These are phyloP conservation scores for Bimastos eiseni DNA, from an alignment of 2,888 invertebrate genomes.

Conservation along the genomic window DNA sequence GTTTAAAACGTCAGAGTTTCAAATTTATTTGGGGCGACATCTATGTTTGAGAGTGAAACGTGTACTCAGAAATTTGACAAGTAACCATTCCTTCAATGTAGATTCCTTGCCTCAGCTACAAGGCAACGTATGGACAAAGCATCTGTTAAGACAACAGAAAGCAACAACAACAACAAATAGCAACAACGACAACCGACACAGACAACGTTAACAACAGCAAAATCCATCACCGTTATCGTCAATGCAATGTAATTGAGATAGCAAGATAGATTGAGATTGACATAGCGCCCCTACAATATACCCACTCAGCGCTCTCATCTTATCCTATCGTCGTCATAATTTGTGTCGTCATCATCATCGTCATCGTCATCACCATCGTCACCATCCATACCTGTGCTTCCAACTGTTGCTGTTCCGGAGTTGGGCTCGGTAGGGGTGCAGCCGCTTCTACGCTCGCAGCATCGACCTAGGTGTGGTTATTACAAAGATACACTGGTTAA, in stretches of 20 bases:
- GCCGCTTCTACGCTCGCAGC: not conserved
- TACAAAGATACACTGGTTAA: no score
- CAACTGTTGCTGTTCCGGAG: not conserved
- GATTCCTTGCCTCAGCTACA: no score
- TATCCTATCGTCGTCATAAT: not conserved
- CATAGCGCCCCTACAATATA: no score
- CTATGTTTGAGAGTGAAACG: no score
- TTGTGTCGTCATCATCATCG: not conserved
- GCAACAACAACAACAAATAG: not conserved
- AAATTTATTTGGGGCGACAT: no score
- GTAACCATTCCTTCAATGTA: no score
- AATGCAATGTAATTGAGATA: no score
- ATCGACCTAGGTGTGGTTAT: not conserved
- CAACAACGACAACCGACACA: not conserved
- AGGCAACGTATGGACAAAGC: not conserved
- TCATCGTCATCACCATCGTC: not conserved
- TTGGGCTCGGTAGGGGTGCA: not conserved
- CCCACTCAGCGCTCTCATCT: no score
- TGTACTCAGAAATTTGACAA: no score
- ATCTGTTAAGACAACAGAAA: not conserved
- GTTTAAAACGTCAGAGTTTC: no score
- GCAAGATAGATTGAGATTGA: no score
- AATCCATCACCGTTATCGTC: not conserved
- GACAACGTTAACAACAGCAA: not conserved
- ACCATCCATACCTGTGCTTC: not conserved